Percentiles rank a stretch among this genome's conserved stretches.
phyloP scores from a whole-genome alignment of 1,140 invertebrate genomes.

The Zaprionus davidi region DNA sequence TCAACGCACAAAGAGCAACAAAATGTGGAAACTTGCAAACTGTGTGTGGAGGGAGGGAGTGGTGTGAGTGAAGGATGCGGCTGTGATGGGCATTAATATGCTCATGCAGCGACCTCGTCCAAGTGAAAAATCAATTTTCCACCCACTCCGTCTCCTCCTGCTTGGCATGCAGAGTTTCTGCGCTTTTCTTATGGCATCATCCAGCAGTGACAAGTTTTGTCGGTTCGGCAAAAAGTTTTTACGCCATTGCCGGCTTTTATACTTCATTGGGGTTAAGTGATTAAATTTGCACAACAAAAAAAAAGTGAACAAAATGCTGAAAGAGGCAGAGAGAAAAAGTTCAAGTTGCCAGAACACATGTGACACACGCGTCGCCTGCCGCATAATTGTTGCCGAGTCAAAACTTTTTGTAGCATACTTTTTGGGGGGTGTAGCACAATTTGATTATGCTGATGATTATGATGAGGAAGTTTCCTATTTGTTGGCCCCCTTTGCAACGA shows the following conservation, averaged over 20 bases:
- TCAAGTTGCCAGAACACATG: conserved; percentile 46
- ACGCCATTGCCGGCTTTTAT: conserved; percentile 45
- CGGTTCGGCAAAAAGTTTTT: conserved; percentile 54
- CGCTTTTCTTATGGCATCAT: conserved; percentile 37
- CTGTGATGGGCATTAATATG: conserved; percentile 65
- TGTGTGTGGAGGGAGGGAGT: not conserved
- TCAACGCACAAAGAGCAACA: conserved; percentile 52
- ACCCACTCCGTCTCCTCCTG: not conserved
- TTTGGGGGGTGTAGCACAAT: conserved; percentile 27
- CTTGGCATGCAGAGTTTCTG: not conserved
- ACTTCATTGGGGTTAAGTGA: conserved; percentile 80
- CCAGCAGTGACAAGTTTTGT: conserved; percentile 56
- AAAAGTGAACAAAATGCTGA: conserved; percentile 19
- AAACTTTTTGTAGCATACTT: conserved; percentile 44
- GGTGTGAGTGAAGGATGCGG: not conserved
- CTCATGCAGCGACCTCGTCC: conserved; percentile 65
- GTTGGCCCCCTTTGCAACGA: not conserved
- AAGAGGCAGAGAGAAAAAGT: conserved; percentile 19
- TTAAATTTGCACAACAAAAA: conserved; percentile 73
- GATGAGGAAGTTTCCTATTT: conserved; percentile 3
- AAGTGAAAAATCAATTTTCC: conserved; percentile 77
- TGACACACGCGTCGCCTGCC: conserved; percentile 27
- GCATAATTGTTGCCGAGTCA: conserved; percentile 61
- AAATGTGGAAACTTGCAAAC: conserved; percentile 26
- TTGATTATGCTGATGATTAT: conserved; percentile 55